Conservation (phyloP, 2,888 invertebrate genomes). For the Boloria euphrosyne region DNA sequence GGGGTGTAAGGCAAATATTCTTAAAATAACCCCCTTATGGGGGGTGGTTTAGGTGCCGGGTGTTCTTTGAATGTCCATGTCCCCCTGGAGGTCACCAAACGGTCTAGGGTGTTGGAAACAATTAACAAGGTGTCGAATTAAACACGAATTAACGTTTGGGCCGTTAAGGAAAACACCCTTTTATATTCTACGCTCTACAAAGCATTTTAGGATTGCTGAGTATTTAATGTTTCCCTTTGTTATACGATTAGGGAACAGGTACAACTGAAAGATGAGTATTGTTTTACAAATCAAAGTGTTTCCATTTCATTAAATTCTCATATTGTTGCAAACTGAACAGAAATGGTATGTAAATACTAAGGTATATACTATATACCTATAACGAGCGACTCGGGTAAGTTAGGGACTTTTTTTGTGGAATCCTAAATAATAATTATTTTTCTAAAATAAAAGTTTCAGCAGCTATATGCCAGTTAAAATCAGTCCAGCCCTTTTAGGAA, state of each 20-base stretch:
- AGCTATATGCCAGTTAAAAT: no score
- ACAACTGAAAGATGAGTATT: slow-evolving; percentile 21
- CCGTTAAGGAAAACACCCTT: slow-evolving; percentile 80
- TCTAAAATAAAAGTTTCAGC: no score
- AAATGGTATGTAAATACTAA: no score
- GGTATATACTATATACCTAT: no score
- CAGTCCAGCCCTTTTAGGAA: no score
- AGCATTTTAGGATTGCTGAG: slow-evolving; percentile 80
- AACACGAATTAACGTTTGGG: slow-evolving; percentile 79
- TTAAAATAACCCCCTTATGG: slow-evolving; percentile 74
- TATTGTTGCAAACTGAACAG: neutral
- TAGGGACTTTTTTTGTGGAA: no score
- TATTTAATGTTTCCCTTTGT: slow-evolving; percentile 80
- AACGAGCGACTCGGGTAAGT: no score
- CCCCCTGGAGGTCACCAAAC: slow-evolving; percentile 77
- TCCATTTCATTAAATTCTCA: slow-evolving; percentile 3
- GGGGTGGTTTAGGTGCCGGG: slow-evolving; percentile 51
- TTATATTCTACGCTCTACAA: slow-evolving; percentile 78
- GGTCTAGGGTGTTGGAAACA: slow-evolving; percentile 78
- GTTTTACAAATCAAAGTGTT: slow-evolving; percentile 24
- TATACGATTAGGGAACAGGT: slow-evolving; percentile 54
- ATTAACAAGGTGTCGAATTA: slow-evolving; percentile 83
- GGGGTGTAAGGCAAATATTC: slow-evolving; percentile 79
- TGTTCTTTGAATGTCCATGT: slow-evolving; percentile 64
- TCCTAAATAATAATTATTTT: no score